Conservation (phyloP, 2,888 invertebrate species). For the Melieria picta region DNA sequence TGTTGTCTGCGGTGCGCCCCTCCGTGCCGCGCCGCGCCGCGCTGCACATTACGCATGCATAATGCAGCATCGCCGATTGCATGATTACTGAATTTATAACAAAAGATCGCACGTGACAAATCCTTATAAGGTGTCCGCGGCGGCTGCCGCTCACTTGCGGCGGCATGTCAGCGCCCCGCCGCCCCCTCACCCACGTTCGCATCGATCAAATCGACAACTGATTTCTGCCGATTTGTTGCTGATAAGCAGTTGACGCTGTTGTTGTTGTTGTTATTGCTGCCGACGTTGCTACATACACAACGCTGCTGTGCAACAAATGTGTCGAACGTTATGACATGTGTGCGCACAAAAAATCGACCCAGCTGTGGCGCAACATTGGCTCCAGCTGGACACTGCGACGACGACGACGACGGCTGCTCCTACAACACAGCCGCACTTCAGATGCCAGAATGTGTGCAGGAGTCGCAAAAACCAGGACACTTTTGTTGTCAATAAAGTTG, state of each 20-base stretch:
- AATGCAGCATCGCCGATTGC: slow-evolving; percentile 50
- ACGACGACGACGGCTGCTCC: slow-evolving; percentile 13
- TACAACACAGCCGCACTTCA: slow-evolving; percentile 27
- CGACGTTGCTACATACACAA: background rate
- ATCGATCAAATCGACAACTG: slow-evolving; percentile 25
- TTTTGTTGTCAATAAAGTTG: slow-evolving; percentile 35
- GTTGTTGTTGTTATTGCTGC: background rate
- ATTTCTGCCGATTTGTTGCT: slow-evolving; percentile 9
- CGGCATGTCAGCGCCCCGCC: slow-evolving; percentile 21
- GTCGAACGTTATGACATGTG: slow-evolving; percentile 58
- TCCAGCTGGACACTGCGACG: slow-evolving; percentile 22
- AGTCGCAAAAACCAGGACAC: slow-evolving; percentile 22
- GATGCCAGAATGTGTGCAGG: slow-evolving; percentile 36
- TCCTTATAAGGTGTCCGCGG: slow-evolving; percentile 59
- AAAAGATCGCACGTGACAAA: slow-evolving; percentile 67
- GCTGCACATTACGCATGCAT: slow-evolving; percentile 33
- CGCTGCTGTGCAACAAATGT: slow-evolving; percentile 47
- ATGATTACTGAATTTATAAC: slow-evolving; percentile 65
- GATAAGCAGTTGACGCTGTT: slow-evolving; percentile 5
- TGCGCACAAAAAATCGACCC: slow-evolving; percentile 19
- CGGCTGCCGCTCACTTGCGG: slow-evolving; percentile 24
- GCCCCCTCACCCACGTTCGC: background rate
- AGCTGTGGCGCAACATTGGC: slow-evolving; percentile 14
- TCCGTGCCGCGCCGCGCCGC: background rate
- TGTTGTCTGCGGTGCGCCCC: slow-evolving; percentile 37